Evolutionary conservation across 1,140 invertebrate species (phyloP).

Genomic region (Frieseomelitta varia): DNA sequence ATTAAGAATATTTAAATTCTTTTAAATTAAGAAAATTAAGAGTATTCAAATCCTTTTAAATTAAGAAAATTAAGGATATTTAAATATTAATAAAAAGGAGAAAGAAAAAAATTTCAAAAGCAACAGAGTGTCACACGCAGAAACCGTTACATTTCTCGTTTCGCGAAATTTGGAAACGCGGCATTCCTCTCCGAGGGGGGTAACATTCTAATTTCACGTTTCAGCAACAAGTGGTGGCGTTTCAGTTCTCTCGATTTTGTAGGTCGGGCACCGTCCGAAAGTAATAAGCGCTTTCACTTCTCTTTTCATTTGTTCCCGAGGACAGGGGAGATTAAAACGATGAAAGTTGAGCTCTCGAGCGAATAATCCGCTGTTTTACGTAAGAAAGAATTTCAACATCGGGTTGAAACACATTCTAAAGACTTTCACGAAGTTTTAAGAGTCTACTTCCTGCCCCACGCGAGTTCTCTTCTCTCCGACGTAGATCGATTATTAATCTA

Average conservation of each 20-base stretch:
- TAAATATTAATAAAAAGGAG: too few relatives aligned
- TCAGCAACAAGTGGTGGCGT: slow-evolving; percentile 32
- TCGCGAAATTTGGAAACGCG: neutral
- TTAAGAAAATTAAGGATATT: too few relatives aligned
- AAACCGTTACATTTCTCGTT: neutral
- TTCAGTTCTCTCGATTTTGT: neutral
- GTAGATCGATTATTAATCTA: too few relatives aligned
- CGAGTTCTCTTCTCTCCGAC: too few relatives aligned
- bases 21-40: too few relatives aligned
- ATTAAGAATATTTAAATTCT: too few relatives aligned
- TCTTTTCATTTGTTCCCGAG: neutral
- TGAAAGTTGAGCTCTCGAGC: neutral
- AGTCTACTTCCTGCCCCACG: too few relatives aligned
- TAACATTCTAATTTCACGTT: slow-evolving; percentile 2
- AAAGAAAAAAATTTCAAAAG: too few relatives aligned
- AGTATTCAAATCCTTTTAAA: too few relatives aligned
- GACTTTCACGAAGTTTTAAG: too few relatives aligned
- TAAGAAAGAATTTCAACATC: neutral
- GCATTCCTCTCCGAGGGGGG: neutral
- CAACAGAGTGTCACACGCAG: neutral
- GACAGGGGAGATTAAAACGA: neutral
- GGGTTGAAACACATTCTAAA: too few relatives aligned
- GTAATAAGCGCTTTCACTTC: neutral
- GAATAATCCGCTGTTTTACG: neutral
- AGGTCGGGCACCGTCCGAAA: neutral